Conservation (phyloP, 2,797 vertebrate species). For the Gymnodraco acuticeps region DNA sequence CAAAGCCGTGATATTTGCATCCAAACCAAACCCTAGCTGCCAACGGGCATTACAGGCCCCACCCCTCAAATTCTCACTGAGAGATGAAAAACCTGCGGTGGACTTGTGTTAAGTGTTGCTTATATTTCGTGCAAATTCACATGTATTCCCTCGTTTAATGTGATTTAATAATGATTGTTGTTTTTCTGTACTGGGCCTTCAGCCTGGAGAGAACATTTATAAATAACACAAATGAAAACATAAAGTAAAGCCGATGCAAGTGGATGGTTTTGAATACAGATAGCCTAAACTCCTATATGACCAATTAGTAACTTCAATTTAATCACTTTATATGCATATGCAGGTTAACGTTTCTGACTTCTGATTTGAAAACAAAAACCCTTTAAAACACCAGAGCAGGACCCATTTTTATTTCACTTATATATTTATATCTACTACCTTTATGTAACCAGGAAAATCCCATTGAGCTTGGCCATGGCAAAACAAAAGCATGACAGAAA, state of each 20-base stretch:
- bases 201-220: neutral
- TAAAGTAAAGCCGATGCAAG: neutral
- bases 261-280: neutral
- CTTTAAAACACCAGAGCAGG: too few species aligned
- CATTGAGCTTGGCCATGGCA: neutral
- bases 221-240: neutral
- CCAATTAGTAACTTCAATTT: neutral
- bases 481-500: neutral
- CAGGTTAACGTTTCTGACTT: neutral
- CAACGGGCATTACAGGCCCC: slow-evolving; percentile 83
- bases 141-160: neutral
- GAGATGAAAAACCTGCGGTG: slow-evolving; percentile 78
- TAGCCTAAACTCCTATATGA: neutral
- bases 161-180: neutral
- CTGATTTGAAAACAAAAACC: neutral
- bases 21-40: slow-evolving; percentile 83
- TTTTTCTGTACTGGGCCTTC: neutral
- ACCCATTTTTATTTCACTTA: neutral
- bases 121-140: neutral
- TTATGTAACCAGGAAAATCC: neutral
- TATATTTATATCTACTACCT: too few species aligned
- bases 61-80: slow-evolving; percentile 78
- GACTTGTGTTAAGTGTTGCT: slow-evolving; percentile 44
- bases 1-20: slow-evolving; percentile 81
- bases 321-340: too few species aligned